phyloP scores from a whole-genome alignment of 2,797 vertebrate genomes.

The Micropoecilia bifurca region DNA sequence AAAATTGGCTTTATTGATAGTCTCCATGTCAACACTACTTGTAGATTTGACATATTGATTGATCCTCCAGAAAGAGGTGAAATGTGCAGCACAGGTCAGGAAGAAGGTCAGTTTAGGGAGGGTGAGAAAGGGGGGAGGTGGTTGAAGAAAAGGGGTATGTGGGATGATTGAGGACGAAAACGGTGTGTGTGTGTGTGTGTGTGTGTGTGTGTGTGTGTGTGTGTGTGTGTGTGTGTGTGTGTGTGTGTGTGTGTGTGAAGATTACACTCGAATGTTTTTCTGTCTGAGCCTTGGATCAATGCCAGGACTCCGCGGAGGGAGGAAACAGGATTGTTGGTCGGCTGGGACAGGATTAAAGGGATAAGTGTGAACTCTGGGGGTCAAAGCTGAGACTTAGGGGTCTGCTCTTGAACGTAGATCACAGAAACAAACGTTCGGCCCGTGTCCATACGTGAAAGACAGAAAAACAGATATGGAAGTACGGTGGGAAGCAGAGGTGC shows the following conservation, averaged over 20 bases:
- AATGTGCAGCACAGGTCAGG: slow-evolving; percentile 41
- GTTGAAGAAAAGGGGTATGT: not conserved
- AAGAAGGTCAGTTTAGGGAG: slow-evolving; percentile 27
- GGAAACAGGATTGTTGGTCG: slow-evolving; percentile 57
- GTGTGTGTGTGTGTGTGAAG: slow-evolving; percentile 7
- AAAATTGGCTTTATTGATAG: not conserved
- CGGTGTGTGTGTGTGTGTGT: not conserved
- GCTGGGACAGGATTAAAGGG: slow-evolving; percentile 61
- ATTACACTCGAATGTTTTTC: slow-evolving; percentile 61
- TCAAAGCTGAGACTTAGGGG: slow-evolving; percentile 56
- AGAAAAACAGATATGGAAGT: slow-evolving; percentile 42
- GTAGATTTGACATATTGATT: too few relatives aligned
- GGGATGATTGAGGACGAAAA: not conserved
- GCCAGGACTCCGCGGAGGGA: slow-evolving; percentile 39
- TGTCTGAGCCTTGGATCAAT: slow-evolving; percentile 63
- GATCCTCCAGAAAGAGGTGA: slow-evolving; percentile 22
- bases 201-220: slow-evolving; percentile 16
- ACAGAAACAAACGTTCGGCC: slow-evolving; percentile 21
- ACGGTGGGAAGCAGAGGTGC: slow-evolving; percentile 59
- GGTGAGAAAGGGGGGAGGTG: not conserved
- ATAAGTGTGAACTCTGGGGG: slow-evolving; percentile 65
- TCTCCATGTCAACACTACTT: not conserved
- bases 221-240: slow-evolving; percentile 22
- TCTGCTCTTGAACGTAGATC: slow-evolving; percentile 53
- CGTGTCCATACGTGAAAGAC: slow-evolving; percentile 13